Conservation (phyloP, 2,113 vertebrate genomes). For the Circaetus gallicus region DNA sequence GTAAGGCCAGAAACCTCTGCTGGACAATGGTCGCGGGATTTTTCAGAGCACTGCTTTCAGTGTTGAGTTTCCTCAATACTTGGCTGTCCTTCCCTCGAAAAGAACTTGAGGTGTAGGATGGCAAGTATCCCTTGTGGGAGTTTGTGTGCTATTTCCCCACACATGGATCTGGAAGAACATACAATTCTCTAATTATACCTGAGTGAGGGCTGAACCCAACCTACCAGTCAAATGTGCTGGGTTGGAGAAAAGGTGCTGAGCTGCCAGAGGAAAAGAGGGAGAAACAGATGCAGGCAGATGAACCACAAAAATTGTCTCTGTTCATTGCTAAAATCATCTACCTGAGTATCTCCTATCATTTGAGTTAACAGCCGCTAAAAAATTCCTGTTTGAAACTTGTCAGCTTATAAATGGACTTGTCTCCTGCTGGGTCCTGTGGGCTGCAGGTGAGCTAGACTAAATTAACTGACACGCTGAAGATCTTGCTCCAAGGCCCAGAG, state of each 20-base stretch:
- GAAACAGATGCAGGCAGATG: neutral
- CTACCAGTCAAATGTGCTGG: neutral
- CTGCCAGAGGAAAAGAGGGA: neutral
- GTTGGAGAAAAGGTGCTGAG: neutral
- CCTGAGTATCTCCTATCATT: neutral
- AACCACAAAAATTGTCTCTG: neutral
- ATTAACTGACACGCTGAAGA: neutral
- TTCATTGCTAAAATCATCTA: neutral
- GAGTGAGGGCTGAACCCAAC: neutral
- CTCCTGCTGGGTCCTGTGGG: neutral
- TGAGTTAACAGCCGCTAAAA: neutral
- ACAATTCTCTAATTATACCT: neutral
- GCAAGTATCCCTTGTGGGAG: neutral
- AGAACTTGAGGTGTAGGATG: neutral
- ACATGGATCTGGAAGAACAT: neutral
- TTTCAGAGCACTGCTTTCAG: neutral
- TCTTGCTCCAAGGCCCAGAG: neutral
- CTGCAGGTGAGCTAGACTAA: neutral
- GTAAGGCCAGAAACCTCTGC: neutral
- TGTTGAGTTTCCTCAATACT: neutral
- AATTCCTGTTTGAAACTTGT: neutral
- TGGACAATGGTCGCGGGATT: accelerated
- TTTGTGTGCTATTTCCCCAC: neutral
- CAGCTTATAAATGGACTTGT: neutral
- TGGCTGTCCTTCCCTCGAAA: neutral